These are phyloP conservation scores for Himalopsyche phryganea DNA, from an alignment of 1,140 invertebrate genomes.

Conservation along the genomic window DNA sequence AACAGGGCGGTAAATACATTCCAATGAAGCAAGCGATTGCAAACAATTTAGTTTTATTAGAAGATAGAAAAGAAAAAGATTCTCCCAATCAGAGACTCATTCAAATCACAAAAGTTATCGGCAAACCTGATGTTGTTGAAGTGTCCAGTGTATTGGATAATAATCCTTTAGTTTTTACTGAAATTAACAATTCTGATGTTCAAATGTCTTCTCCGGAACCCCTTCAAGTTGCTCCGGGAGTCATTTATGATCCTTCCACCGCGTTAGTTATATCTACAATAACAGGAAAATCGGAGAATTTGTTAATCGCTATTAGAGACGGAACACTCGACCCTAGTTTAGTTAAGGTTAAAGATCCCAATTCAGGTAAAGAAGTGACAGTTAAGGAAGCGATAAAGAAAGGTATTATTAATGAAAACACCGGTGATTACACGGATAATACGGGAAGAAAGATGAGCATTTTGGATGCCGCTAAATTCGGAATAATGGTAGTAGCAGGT, in stretches of 20 bases:
- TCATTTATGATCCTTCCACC: constrained; percentile 73
- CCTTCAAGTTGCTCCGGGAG: constrained; percentile 62
- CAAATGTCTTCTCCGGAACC: constrained; percentile 59
- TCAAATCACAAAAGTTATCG: constrained; percentile 60
- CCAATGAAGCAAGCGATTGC: constrained; percentile 79
- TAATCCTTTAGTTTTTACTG: constrained; percentile 42
- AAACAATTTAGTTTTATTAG: constrained; percentile 62
- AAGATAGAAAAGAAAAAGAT: constrained; percentile 51
- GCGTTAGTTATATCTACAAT: constrained; percentile 69
- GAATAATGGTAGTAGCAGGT: constrained; percentile 66
- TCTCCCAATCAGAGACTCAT: constrained; percentile 54
- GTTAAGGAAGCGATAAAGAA: constrained; percentile 73
- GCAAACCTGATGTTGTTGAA: constrained; percentile 65
- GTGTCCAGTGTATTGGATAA: constrained; percentile 52
- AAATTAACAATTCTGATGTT: constrained; percentile 50
- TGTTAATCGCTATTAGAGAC: constrained; percentile 66
- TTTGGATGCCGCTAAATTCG: constrained; percentile 72
- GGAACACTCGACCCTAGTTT: constrained; percentile 62
- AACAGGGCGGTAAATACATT: constrained; percentile 53
- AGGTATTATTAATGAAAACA: constrained; percentile 71
- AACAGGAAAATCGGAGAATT: constrained; percentile 63
- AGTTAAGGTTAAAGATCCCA: constrained; percentile 75
- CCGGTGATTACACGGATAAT: constrained; percentile 65
- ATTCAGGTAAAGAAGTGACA: constrained; percentile 64
- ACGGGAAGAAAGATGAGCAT: constrained; percentile 64